phyloP scores from a whole-genome alignment of 2,113 vertebrate genomes.

The Ascaphus truei region DNA sequence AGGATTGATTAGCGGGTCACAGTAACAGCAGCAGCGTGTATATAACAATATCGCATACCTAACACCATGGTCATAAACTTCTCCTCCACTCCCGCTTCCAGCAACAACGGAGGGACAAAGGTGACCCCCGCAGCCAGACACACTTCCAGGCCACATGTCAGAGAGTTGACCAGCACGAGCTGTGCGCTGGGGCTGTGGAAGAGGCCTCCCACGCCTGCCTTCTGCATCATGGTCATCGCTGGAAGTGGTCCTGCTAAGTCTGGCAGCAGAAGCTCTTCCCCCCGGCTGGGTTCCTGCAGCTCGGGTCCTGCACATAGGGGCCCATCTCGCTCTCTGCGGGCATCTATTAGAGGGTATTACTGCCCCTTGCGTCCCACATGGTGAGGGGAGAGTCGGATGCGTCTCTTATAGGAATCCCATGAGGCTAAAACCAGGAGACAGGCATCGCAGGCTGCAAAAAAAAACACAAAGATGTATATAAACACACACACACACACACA shows the following conservation, averaged over 20 bases:
- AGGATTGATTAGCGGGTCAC: no score
- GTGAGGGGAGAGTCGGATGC: neutral
- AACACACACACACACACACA: no score
- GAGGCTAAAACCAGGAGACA: neutral
- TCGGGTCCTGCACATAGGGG: neutral
- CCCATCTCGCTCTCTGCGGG: neutral
- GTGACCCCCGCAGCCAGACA: constrained; percentile 80
- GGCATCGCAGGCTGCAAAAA: neutral
- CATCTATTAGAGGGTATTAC: neutral
- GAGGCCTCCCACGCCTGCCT: constrained; percentile 40
- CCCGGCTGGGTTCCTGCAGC: neutral
- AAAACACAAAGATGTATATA: no score
- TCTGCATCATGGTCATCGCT: constrained; percentile 37
- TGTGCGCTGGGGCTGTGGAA: constrained; percentile 56
- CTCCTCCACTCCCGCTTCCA: constrained; percentile 80
- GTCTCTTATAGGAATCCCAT: neutral
- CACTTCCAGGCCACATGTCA: constrained; percentile 83
- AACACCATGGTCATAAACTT: constrained; percentile 89
- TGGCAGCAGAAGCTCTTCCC: neutral
- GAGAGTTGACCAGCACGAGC: constrained; percentile 73
- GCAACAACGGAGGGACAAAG: constrained; percentile 74
- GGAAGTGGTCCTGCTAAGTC: neutral
- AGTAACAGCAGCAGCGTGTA: no score
- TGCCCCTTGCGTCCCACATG: no score
- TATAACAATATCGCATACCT: constrained; percentile 56